Evolutionary conservation across 1,140 invertebrate species (phyloP), one percentile per base, ranked within the genome.

Genomic region (Saccostrea echinata): DNA sequence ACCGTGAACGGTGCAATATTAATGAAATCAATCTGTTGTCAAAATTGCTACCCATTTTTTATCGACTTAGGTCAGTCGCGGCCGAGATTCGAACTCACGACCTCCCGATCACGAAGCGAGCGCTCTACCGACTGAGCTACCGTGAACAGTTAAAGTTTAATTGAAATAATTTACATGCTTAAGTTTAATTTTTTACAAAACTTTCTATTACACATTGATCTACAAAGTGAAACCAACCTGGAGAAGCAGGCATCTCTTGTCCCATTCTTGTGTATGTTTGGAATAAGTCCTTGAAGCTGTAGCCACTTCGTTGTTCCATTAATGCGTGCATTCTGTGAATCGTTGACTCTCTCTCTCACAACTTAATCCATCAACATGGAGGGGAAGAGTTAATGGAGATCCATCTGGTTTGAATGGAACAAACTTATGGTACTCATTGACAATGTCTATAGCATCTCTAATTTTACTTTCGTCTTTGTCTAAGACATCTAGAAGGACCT

Each of bases 381-480:
- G 53, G 21, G 35, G 30, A 13, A 84, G 35, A 27, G 21, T 35
- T 13, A 84, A n/a, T 12, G 86, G 81, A 27, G 18, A 53, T 11
- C 53, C 35, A 13, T 87, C 53, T 4, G 27, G 21, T 13, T 64
- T 84, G 8, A 35, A 16, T 13, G 80, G 86, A 84, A 87, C 86
- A 84, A 71, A 87, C 64, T 84, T 30, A 30, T 80, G 76, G 21
- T 81, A 86, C 2, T 76, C 43, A 18, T 80, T 61, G 27, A 81
- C 80, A 18, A 86, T 82, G 8, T 86, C 71, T 43, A 86, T 80
- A 3, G 57, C 76, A 52, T 86, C 68, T 27, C 64, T 33, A 52
- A 86, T 53, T 80, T 35, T 86, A n/a, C 55, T 64, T 81, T 86
- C 68, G 55, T 86, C 71, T 86, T 86, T 81, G 52, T 86, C 27